These are phyloP conservation scores for Phortica okadai DNA, from an alignment of 2,888 invertebrate species.

Conservation along the genomic window DNA sequence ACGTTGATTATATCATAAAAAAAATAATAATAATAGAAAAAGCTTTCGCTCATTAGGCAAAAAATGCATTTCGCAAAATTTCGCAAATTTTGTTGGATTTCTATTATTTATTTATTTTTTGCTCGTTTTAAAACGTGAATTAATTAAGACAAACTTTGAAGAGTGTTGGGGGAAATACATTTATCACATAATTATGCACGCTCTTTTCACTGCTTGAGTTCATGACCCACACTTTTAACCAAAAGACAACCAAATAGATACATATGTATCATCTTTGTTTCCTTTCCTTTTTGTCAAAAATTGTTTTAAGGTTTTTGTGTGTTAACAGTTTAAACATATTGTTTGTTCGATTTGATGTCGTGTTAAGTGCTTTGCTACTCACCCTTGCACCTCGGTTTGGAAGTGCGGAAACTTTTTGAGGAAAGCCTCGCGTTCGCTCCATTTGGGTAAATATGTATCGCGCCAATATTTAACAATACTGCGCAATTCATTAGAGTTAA, in stretches of 20 bases:
- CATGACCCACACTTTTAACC: not conserved
- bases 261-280: too few relatives aligned
- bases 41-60: slow-evolving; percentile 1
- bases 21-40: not conserved
- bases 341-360: not conserved
- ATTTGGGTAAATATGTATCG: slow-evolving; percentile 82
- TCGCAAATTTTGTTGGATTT: not conserved
- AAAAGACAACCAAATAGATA: not conserved
- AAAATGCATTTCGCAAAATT: not conserved
- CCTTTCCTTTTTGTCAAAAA: not conserved
- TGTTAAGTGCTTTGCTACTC: slow-evolving; percentile 42
- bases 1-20: not conserved
- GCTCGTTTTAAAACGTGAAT: not conserved
- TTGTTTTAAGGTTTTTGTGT: not conserved
- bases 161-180: too few relatives aligned
- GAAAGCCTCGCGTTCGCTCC: slow-evolving; percentile 81
- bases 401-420: slow-evolving; percentile 88
- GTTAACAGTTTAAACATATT: not conserved
- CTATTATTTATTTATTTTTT: not conserved
- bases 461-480: slow-evolving; percentile 88
- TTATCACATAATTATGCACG: not conserved
- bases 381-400: slow-evolving; percentile 84
- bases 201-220: not conserved
- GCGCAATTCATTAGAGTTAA: slow-evolving; percentile 83
- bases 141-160: not conserved